A percentile compares a stretch with the other conserved stretches of the same genome.
Conservation (phyloP, 2,113 vertebrate genomes). For the Scolopax mira region DNA sequence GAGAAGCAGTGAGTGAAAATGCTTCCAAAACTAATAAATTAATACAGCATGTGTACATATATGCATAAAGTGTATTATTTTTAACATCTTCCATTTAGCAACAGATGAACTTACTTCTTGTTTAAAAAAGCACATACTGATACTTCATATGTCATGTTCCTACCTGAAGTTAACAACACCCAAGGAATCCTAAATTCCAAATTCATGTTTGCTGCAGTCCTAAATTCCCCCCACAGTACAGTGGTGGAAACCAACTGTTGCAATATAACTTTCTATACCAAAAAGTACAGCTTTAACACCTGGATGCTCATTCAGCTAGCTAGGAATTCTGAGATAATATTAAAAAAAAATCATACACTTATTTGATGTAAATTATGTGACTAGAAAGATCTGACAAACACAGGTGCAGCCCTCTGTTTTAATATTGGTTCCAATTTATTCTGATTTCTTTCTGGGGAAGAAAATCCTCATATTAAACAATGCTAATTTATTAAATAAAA, state of each 20-base stretch:
- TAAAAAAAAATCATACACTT: background rate
- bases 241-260: background rate
- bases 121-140: background rate
- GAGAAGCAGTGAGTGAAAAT: slow-evolving; percentile 68
- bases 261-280: background rate
- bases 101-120: slow-evolving; percentile 19
- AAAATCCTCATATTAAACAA: background rate
- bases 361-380: background rate
- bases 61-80: slow-evolving; percentile 28
- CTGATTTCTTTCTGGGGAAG: background rate
- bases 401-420: background rate
- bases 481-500: background rate
- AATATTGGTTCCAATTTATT: background rate
- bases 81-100: slow-evolving; percentile 28
- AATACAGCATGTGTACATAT: slow-evolving; percentile 16
- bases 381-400: background rate
- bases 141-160: background rate
- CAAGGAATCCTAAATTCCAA: background rate
- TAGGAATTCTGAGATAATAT: background rate
- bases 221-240: background rate
- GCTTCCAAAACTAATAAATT: slow-evolving; percentile 66
- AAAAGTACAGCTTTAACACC: background rate
- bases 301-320: background rate
- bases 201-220: background rate
- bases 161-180: background rate